Evolutionary conservation across 2,113 vertebrate genomes (phyloP), one percentile per base, ranked within the genome.

Genomic region (Oxygymnocypris stewartii): DNA sequence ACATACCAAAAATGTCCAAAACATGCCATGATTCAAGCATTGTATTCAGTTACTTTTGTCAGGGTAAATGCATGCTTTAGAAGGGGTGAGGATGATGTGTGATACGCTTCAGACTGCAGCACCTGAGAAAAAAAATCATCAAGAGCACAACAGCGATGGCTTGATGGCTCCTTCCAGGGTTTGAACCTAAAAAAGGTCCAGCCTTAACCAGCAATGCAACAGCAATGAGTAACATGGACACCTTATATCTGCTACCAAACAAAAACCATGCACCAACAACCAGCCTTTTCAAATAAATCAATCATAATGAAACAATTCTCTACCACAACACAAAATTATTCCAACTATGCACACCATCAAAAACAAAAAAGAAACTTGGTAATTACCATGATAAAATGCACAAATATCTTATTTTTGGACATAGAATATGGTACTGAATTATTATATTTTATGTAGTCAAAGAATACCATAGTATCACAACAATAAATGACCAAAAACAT

Each of bases 51-150:
- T 54, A 54, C 51, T 20, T 54, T 54, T 54, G 51, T 54, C 18
- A 20, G 16, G 1, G 51, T 54, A 54, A 20, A 54, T 54, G 51
- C 51, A 54, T 54, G 20, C 54, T 8, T 20, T 59, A 59, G 69
- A 73, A 73, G 37, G 37, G 35, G 23, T 6, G 37, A 5, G 69
- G 10, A 42, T 42, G n/a, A 13, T 16, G 47, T 10, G 75, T 31
- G 47, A 54, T 35, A 51, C 0, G 25, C 14, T 78, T 51, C 44
- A 78, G 75, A 31, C 47, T 78, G 44, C 75, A 20, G 47, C 16
- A 51, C 75, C 75, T 78, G 75, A 28, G 75, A 78, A 78, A 54
- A 49, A 78, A 49, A 78, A 78, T 78, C 75, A 59, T 23, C 18
- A 11, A 73, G 18, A 23, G 37, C 4, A 1, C 69, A 59, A 23